A percentile compares a stretch with the other conserved stretches of the same genome.
phyloP scores from a whole-genome alignment of 2,888 invertebrate genomes.

The Anoncus sp. region DNA sequence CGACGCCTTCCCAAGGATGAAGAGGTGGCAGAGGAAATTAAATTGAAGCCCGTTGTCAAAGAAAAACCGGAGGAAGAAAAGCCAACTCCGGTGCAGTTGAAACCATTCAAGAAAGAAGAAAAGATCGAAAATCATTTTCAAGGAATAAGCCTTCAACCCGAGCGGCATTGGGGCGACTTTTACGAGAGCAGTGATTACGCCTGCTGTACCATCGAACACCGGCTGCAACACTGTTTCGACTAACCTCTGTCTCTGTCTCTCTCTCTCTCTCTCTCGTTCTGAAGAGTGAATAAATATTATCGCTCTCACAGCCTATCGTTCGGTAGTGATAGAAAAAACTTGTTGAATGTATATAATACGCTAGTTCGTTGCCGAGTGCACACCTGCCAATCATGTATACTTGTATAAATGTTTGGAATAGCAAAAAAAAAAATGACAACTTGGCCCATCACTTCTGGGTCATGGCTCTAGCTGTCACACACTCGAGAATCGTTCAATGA shows the following conservation, averaged over 20 bases:
- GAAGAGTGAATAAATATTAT: no score
- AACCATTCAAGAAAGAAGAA: slow-evolving; percentile 64
- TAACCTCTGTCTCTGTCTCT: not conserved
- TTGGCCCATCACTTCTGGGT: slow-evolving; percentile 9
- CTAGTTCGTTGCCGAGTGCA: slow-evolving; percentile 25
- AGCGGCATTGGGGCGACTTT: slow-evolving; percentile 11
- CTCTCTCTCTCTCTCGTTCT: not conserved
- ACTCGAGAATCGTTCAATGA: not conserved
- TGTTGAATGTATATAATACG: slow-evolving; percentile 14
- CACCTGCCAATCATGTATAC: slow-evolving; percentile 30
- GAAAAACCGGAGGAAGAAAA: slow-evolving; percentile 64
- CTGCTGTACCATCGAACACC: slow-evolving; percentile 31
- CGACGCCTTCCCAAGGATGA: slow-evolving; percentile 76
- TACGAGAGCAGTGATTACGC: slow-evolving; percentile 45
- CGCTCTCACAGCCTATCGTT: not conserved
- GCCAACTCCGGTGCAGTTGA: slow-evolving; percentile 36
- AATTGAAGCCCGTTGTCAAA: slow-evolving; percentile 66
- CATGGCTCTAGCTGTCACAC: not conserved
- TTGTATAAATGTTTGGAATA: slow-evolving; percentile 29
- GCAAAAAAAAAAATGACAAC: slow-evolving; percentile 33
- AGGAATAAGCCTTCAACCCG: slow-evolving; percentile 1
- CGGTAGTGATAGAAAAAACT: slow-evolving; percentile 17
- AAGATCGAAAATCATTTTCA: slow-evolving; percentile 35
- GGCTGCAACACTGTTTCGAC: slow-evolving; percentile 25
- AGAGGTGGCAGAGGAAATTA: slow-evolving; percentile 80